Base-by-base conservation (phyloP, 2,888 invertebrate genomes). In the Epiblema foenella region DNA sequence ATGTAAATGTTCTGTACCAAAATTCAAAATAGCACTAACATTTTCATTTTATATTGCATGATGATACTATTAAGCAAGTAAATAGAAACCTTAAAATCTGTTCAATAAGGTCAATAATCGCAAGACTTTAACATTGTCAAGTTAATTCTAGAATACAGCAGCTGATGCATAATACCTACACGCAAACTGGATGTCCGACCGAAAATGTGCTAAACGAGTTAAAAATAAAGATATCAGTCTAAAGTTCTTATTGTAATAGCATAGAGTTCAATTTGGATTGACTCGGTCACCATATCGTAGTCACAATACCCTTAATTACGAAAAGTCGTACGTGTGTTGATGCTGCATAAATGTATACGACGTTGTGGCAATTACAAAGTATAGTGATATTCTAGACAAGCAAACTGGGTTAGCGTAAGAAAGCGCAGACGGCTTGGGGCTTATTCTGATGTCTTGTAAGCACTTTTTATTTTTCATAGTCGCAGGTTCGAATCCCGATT, bases 341-440 rank as follows among this genome's bases (percentile, higher is more conserved):
- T 3, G 4, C 51, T 29, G 9, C 3, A 15, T 51, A 49, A 18
- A 12, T 17, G 20, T 12, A 37, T 63, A 37, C 9, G 63, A 18
- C 51, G 18, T 63, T 63, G 18, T 33, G 51, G 2, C 1, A 10
- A 39, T 7, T 49, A 17, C 0, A 5, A 29, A 49, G 12, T 12
- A 37, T 57, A 37, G 49, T 37, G 52, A 42, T 68, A 60, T 68
- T 68, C 87, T 74, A 83, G 63, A 29, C 37, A 58, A 49, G 67
- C 73, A 77, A 90, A 87, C 87, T 91, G 81, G 90, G 91, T 90
- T 90, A 90, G 83, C 83, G 77, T 82, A 89, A 90, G 91, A 91
- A 90, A 91, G 91, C 89, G 87, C 79, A 79, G 73, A 76, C 73
- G 81, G 77, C 74, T 74, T 71, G 69, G 57, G 71, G 67, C 60